Conservation (phyloP, 2,113 vertebrate species). For the Heptranchias perlo region DNA sequence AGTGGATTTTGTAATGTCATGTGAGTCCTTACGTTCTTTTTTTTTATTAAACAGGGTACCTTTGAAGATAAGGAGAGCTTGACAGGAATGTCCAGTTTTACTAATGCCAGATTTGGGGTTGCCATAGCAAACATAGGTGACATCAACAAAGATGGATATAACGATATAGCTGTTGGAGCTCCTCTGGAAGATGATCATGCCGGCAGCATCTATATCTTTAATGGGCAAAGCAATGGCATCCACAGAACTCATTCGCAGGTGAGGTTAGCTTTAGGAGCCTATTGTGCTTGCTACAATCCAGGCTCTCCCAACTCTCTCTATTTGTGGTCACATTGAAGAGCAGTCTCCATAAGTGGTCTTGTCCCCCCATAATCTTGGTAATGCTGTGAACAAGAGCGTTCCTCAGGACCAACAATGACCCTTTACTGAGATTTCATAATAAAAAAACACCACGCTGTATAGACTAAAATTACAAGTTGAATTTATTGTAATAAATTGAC, state of each 20-base stretch:
- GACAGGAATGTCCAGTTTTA: constrained; percentile 42
- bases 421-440: neutral
- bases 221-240: constrained; percentile 46
- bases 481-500: neutral
- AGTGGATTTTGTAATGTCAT: neutral
- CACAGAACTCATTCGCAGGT: constrained; percentile 56
- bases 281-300: neutral
- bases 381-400: neutral
- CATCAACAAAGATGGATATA: constrained; percentile 53
- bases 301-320: neutral
- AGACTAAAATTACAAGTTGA: neutral
- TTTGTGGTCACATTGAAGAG: neutral
- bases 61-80: constrained; percentile 39
- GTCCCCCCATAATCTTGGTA: neutral
- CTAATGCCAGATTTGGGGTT: constrained; percentile 62
- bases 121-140: constrained; percentile 58
- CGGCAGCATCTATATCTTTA: constrained; percentile 66
- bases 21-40: neutral
- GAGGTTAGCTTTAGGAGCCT: neutral
- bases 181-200: constrained; percentile 54
- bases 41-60: neutral
- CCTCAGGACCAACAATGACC: neutral
- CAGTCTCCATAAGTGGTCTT: neutral
- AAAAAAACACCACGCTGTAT: neutral
- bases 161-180: constrained; percentile 62